Evolutionary conservation across 2,888 invertebrate genomes (phyloP), one percentile per base, ranked within the genome.

Genomic region (Melinaea menophilus): DNA sequence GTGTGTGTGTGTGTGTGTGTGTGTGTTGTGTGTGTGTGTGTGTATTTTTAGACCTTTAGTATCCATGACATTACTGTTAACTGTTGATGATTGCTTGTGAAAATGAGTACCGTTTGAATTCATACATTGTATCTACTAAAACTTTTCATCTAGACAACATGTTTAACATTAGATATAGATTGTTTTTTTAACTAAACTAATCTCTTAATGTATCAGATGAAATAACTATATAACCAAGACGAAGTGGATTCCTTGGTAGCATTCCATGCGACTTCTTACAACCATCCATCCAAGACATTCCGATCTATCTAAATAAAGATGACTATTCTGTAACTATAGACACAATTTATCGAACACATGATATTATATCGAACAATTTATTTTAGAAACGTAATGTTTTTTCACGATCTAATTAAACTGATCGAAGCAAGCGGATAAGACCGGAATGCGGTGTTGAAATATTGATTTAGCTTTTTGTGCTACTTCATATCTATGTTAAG

Each of bases 401-500:
- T 85, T 78, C 80, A 82, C 79, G 77, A 79, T 82, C 77, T 82
- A 81, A 84, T 85, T 82, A 85, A 83, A 84, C 78, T 77, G 80
- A 83, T 84, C 77, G 80, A 82, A 82, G 82, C 80, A 73, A 73
- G 76, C 76, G 78, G 77, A 80, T 81, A 81, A 79, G 75, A 74
- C 68, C 61, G 82, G 85, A 85, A 85, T 86, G 85, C 82, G 83
- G 82, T 79, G 79, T 82, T 79, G 79, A 82, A 82, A 82, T 80
- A 80, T 80, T 80, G 81, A 84, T 80, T 81, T 79, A 78, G 79
- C 80, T 84, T 85, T 81, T 83, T 79, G 74, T 78, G 69, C 75
- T 73, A 62, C 67, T 61, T 65, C 58, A 68, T 70, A 64, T 61
- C 65, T 66, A 48, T 62, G 65, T 61, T 60, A 59, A 66, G 66